phyloP scores from a whole-genome alignment of 2,797 vertebrate genomes.

The Helarctos malayanus region DNA sequence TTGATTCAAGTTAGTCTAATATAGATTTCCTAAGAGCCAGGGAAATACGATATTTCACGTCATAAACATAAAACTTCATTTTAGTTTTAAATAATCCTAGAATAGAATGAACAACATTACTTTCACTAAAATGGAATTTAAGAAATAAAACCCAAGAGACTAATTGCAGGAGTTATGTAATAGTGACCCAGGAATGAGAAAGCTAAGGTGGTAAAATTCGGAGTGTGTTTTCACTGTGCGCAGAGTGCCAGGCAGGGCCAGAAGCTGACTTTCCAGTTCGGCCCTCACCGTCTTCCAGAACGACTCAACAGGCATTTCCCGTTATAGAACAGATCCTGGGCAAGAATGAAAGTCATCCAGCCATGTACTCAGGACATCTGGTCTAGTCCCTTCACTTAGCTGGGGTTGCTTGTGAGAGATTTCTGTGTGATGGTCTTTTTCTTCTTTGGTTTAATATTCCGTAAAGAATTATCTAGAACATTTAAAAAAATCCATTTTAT shows the following conservation, averaged over 20 bases:
- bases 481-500: neutral
- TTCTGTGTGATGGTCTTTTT: neutral
- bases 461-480: neutral
- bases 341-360: neutral
- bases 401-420: neutral
- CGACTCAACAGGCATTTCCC: neutral
- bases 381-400: neutral
- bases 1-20: neutral
- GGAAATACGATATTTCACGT: neutral
- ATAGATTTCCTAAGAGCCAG: neutral
- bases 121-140: neutral
- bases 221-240: accelerated
- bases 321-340: accelerated
- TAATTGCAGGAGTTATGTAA: neutral
- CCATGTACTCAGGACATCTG: neutral
- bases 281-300: neutral
- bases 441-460: neutral
- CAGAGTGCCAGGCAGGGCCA: neutral
- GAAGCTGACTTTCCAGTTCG: accelerated
- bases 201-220: neutral
- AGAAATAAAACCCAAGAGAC: neutral
- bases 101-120: neutral
- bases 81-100: neutral
- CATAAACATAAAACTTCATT: neutral
- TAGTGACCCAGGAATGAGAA: neutral